Conservation (phyloP, 2,113 vertebrate genomes). For the Plotosus lineatus region DNA sequence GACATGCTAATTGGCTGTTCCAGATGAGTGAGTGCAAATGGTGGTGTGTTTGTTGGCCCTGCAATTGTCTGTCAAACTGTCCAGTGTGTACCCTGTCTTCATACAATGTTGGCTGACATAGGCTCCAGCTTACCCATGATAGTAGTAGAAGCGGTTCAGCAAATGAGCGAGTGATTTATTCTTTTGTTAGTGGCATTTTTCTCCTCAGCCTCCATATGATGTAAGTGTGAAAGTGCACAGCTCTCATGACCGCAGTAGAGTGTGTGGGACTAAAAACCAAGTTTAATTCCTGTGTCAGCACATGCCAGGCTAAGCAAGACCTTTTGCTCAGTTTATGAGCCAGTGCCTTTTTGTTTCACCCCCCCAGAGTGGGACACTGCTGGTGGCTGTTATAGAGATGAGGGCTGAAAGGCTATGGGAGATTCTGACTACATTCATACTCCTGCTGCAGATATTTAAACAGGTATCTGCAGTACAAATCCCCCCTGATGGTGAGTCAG, state of each 20-base stretch:
- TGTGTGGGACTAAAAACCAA: background rate
- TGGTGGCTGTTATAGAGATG: slow-evolving; percentile 73
- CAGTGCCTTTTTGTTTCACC: slow-evolving; percentile 14
- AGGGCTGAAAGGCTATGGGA: slow-evolving; percentile 58
- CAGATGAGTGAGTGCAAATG: too few species aligned
- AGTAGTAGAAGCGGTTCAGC: too few species aligned
- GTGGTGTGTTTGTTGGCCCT: too few species aligned
- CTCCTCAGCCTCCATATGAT: background rate
- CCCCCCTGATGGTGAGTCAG: slow-evolving; percentile 84
- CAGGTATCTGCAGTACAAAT: slow-evolving; percentile 78
- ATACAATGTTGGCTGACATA: too few species aligned
- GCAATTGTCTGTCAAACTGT: too few species aligned
- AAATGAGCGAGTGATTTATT: background rate
- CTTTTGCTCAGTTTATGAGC: slow-evolving; percentile 3
- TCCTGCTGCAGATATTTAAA: slow-evolving; percentile 75
- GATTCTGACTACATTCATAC: slow-evolving; percentile 51
- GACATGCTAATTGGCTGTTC: too few species aligned
- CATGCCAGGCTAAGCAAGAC: background rate
- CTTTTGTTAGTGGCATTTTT: background rate
- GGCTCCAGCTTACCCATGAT: too few species aligned
- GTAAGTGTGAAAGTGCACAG: background rate
- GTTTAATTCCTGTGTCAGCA: background rate
- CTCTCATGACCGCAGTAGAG: background rate
- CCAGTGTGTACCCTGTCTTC: too few species aligned
- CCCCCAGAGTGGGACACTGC: slow-evolving; percentile 27